Evolutionary conservation across 2,797 vertebrate genomes (phyloP).

Genomic region (Poeciliopsis presidionis): DNA sequence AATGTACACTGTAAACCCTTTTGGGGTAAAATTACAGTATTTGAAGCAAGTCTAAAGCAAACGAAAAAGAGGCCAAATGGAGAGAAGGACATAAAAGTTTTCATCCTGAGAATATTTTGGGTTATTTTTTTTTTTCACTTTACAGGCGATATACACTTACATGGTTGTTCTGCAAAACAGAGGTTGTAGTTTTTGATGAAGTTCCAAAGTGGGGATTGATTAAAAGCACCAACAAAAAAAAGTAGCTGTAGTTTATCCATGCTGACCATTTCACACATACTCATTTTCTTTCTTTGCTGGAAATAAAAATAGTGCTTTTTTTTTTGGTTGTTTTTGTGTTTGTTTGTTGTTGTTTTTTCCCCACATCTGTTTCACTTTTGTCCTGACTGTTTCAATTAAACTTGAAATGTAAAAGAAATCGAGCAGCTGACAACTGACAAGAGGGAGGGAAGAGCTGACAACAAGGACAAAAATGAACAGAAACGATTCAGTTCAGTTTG

Average conservation of each 20-base stretch:
- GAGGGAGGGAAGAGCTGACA: not conserved
- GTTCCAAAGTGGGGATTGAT: not conserved
- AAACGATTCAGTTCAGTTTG: not conserved
- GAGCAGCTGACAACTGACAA: not conserved
- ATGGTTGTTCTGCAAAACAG: not conserved
- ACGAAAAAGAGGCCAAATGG: not conserved
- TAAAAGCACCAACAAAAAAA: not conserved
- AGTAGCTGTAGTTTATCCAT: not conserved
- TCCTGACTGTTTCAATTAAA: not conserved
- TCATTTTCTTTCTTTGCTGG: not conserved
- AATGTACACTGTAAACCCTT: not conserved
- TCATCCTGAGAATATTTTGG: not conserved
- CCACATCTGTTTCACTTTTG: not conserved
- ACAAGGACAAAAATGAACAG: not conserved
- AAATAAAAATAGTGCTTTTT: not conserved
- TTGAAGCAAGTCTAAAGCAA: not conserved
- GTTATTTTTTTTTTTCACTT: not conserved
- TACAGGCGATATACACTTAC: not conserved
- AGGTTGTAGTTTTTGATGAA: not conserved
- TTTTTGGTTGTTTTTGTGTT: not conserved
- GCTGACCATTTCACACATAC: not conserved
- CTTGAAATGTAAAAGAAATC: not conserved
- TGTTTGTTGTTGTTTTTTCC: not conserved
- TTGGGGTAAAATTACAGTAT: not conserved
- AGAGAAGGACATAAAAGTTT: not conserved